Percentiles rank a stretch among this genome's conserved stretches.
Conservation (phyloP, 37 sponge, comb jelly and placozoan species). For the Axinella damicornis region DNA sequence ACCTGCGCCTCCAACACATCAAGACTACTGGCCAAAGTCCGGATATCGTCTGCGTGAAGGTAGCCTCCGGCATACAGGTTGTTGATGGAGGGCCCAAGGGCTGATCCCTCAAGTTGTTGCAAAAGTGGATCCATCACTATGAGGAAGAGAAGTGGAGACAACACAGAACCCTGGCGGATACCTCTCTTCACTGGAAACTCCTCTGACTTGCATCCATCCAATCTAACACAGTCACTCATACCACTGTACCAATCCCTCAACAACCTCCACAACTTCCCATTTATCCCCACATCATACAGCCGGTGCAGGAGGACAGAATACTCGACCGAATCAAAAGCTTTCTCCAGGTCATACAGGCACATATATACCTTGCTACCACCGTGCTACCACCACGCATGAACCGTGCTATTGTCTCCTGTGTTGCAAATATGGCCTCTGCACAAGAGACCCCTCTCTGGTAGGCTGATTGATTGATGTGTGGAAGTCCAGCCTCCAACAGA, state of each 20-base stretch:
- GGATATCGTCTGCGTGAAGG: constrained; percentile 3
- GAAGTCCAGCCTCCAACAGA: not conserved
- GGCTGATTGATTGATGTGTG: not conserved
- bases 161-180: not conserved
- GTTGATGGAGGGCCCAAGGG: not conserved
- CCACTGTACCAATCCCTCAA: not conserved
- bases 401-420: no score
- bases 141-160: not conserved
- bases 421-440: no score
- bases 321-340: constrained; percentile 2
- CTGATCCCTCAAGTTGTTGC: not conserved
- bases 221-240: not conserved
- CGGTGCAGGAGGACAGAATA: no score
- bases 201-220: not conserved
- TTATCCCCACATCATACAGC: not conserved
- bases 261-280: not conserved
- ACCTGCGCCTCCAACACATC: not conserved
- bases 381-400: not conserved
- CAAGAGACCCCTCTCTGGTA: no score
- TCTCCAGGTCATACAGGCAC: not conserved
- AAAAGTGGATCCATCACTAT: constrained; percentile 5
- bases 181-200: not conserved
- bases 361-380: not conserved
- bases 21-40: not conserved
- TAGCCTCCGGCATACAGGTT: not conserved